Evolutionary conservation across 2,113 vertebrate species (phyloP), one percentile per base, ranked within the genome.

Genomic region (Aythya baeri): DNA sequence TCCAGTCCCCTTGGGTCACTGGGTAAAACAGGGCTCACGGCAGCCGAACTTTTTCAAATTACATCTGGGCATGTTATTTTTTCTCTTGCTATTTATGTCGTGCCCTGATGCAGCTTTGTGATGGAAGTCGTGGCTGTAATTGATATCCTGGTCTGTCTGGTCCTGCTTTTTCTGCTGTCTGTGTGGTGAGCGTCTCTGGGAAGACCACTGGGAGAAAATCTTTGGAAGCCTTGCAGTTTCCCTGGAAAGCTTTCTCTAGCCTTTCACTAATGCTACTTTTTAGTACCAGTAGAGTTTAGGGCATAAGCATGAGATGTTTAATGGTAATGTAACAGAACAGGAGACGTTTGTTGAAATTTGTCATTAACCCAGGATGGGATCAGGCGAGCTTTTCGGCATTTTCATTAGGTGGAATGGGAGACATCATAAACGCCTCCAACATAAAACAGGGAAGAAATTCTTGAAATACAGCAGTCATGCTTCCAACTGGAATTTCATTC

Each of bases 141-240:
- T 66, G 44, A 26, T 46, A 67, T 36, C 25, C 57, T 59, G 20
- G 32, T 7, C 36, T 74, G 25, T 8, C 17, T 25, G 49, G 46
- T 31, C 4, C 1, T 23, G 41, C 31, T 50, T 68, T 17, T 5
- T 27, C 20, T 1, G 0, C 13, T 13, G 27, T 8, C 38, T 1
- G 4, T 1, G 4, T 31, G 54, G 12, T 25, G 34, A 46, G 31
- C 1, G 1, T 59, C 27, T 41, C 44, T 61, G 44, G 38, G 79
- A 67, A 55, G 26, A 9, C 6, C 62, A 57, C 26, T 7, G 12
- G 23, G 22, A 46, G 21, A 43, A 79, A 55, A 34, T 49, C 41
- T 1, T n/a, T 43, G 67, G 78, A 41, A 77, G 46, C 27, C 27
- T 23, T n/a, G 17, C 3, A 1, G 29, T 71, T 83, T 72, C 52